Evolutionary conservation across 2,797 vertebrate species (phyloP).

Genomic region (Sebastes paucispinis): DNA sequence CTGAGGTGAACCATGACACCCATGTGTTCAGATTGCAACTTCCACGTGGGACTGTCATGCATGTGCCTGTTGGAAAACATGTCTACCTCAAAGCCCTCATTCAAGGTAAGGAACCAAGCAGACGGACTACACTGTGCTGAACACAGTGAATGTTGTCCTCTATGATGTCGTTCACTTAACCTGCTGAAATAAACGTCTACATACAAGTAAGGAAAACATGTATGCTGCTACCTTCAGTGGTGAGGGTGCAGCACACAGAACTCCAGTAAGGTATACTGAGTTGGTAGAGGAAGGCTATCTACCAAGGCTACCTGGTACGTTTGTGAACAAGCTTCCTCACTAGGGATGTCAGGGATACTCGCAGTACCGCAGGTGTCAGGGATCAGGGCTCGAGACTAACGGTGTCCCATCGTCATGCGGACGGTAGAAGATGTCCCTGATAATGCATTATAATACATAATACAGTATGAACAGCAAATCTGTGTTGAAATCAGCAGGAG

Average conservation of each 20-base stretch:
- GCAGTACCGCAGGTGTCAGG: too few species aligned
- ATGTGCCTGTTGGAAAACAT: slow-evolving; percentile 89
- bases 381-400: too few species aligned
- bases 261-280: neutral
- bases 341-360: too few species aligned
- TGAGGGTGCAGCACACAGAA: neutral
- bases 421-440: too few species aligned
- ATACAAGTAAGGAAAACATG: neutral
- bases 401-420: too few species aligned
- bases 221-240: neutral
- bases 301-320: neutral
- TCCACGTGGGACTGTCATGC: slow-evolving; percentile 83
- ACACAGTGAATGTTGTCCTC: neutral
- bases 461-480: too few species aligned
- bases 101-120: slow-evolving; percentile 80
- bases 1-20: slow-evolving; percentile 88
- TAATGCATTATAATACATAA: too few species aligned
- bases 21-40: slow-evolving; percentile 85
- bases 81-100: slow-evolving; percentile 91
- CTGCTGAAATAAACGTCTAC: neutral
- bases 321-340: neutral
- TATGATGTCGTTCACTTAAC: too few species aligned
- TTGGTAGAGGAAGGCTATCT: neutral
- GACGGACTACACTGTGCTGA: neutral
- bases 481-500: too few species aligned